Evolutionary conservation across 2,797 vertebrate genomes (phyloP), one percentile per base, ranked within the genome.

Genomic region (Neostethus bicornis): DNA sequence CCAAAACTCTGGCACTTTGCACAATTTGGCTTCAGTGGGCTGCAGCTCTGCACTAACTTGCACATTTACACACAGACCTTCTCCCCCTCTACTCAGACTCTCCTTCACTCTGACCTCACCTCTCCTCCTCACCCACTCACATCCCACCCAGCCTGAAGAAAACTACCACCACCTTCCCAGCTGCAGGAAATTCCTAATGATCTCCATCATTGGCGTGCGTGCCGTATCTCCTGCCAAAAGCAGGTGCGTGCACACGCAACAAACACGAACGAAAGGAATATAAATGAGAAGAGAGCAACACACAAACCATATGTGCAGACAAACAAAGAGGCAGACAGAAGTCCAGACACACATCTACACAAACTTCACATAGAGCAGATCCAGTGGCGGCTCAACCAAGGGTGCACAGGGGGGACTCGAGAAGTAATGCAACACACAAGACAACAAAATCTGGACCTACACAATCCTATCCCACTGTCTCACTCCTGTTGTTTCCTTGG

Each of bases 181-280:
- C 94, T 94, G 94, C 95, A 96, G 95, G 94, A 98, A 96, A 96
- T 96, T 96, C 95, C 95, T 95, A 94, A 96, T 95, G 94, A 94
- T 95, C 94, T 95, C 93, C 94, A 96, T 96, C 95, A 98, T 94
- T 93, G 94, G 91, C 69, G 90, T 89, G 90, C 77, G 84, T 31
- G 87, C 83, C 85, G 84, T 50, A 85, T 87, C 92, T 87, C 85
- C 90, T 92, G 94, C 93, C 94, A 93, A 93, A 89, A 92, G 90
- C 89, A 38, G 54, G 67, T 66, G 34, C 10, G 16, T 44, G 45
- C 63, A 62, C 42, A 9, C 60, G 37, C 54, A 42, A 45, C 54
- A 74, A 52, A 59, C 60, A 54, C 23, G 13, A 55, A 70, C 61
- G 69, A 62, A 57, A 52, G 74, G 72, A 59, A 34, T 50, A 61